These are phyloP conservation scores for Acanthurus lineatus DNA, from an alignment of 2,797 vertebrate species.

Conservation along the genomic window DNA sequence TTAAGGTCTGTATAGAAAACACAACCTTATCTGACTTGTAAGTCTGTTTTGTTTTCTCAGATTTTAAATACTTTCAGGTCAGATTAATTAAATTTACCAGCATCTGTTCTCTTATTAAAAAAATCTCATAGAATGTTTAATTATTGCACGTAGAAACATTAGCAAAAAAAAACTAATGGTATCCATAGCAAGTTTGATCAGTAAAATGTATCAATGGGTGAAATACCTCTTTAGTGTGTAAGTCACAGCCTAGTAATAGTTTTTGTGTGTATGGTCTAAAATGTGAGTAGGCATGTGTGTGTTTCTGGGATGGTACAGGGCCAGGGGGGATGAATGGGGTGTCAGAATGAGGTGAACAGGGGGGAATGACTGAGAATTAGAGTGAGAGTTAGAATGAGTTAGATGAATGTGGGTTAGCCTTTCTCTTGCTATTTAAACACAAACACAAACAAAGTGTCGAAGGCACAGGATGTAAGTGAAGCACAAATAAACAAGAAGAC, in stretches of 20 bases:
- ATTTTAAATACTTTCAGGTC: background rate
- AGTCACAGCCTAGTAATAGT: slow-evolving; percentile 8
- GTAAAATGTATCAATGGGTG: slow-evolving; percentile 33
- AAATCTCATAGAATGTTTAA: background rate
- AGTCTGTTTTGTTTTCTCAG: background rate
- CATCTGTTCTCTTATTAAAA: background rate
- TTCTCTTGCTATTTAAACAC: slow-evolving; percentile 71
- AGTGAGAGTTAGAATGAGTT: slow-evolving; percentile 71
- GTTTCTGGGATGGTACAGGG: slow-evolving; percentile 78
- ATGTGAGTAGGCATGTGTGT: slow-evolving; percentile 40
- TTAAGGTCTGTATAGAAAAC: background rate
- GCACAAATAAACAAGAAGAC: slow-evolving; percentile 49
- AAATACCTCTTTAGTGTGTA: slow-evolving; percentile 58
- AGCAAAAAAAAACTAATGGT: background rate
- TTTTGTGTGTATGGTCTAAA: slow-evolving; percentile 17
- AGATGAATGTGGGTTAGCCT: slow-evolving; percentile 69
- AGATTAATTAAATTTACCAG: background rate
- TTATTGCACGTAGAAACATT: background rate
- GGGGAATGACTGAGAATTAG: slow-evolving; percentile 62
- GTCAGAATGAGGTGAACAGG: slow-evolving; percentile 71
- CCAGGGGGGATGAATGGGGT: slow-evolving; percentile 55
- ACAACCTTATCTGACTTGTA: background rate
- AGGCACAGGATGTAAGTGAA: slow-evolving; percentile 69
- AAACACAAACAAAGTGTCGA: slow-evolving; percentile 63
- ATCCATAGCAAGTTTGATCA: background rate